Base-by-base conservation (phyloP, 2,797 vertebrate species). In the Melanotaenia parkinsoni region DNA sequence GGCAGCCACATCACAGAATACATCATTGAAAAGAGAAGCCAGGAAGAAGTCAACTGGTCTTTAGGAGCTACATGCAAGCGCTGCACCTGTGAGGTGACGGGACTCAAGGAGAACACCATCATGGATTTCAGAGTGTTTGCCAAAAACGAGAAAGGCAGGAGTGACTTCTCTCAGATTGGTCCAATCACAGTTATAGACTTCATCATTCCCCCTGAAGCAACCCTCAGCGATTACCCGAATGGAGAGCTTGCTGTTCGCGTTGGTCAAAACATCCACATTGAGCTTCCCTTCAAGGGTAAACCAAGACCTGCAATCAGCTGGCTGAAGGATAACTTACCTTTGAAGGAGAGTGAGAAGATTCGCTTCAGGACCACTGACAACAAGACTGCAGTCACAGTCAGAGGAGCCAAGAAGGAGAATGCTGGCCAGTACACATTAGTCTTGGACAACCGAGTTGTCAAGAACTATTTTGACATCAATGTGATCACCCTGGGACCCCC, bases 141-240 rank as follows among this genome's bases (percentile, higher is more conserved):
- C 67, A 97, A 97, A 91, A 99, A 99, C n/a, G 98, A 99, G 85
- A 99, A 99, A 88, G 98, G 98, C 60, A 93, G 89, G 69, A 98
- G 98, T 71, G 98, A 99, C 47, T 88, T 95, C 85, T 96, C 96
- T 77, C 93, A 91, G 79, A 91, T 96, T 89, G 96, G 96, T 82
- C 96, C 97, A 1, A 94, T 99, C 77, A 96, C 95, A 82, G 97
- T 99, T 43, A 95, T 96, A 81, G 96, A 99, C 80, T 92, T 96
- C 75, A 81, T 96, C 59, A 97, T 98, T 89, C 94, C 94, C 70
- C 97, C 98, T 32, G 96, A 97, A 86, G 97, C 96, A 61, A 96
- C 90, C 81, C 94, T 99, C 69, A 95, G 82, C 79, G 98, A 98
- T 87, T 97, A 97, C 88, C 95, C 96, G 70, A 96, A 95, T 47